Percentiles rank a stretch among this genome's conserved stretches.
phyloP scores from a whole-genome alignment of 2,888 invertebrate genomes.

The Adineta ricciae region DNA sequence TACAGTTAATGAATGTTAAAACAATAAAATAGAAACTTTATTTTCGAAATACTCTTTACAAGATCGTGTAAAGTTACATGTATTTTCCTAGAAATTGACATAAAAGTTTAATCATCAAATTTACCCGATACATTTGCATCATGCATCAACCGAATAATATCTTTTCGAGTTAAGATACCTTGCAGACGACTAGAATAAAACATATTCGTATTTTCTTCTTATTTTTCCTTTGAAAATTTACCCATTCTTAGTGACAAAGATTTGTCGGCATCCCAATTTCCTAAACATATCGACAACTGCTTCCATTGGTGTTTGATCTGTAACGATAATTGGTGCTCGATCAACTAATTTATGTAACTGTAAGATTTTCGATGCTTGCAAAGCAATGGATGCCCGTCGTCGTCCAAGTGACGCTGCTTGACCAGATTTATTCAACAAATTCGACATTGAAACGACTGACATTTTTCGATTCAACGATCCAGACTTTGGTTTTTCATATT shows the following conservation, averaged over 20 bases:
- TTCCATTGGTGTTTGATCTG: slow-evolving; percentile 99
- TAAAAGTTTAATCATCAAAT: too few relatives aligned
- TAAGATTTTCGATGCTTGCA: neutral
- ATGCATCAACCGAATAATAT: too few relatives aligned
- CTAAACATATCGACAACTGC: slow-evolving; percentile 99
- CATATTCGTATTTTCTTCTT: too few relatives aligned
- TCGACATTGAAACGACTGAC: neutral
- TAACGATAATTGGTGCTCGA: slow-evolving; percentile 75
- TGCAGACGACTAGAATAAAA: too few relatives aligned
- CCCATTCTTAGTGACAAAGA: slow-evolving; percentile 95
- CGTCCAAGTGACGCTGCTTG: too few relatives aligned
- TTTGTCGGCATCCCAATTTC: slow-evolving; percentile 88
- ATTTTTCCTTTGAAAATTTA: slow-evolving; percentile 46
- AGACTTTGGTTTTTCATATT: neutral
- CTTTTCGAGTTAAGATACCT: too few relatives aligned
- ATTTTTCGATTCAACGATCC: neutral
- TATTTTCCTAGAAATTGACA: too few relatives aligned
- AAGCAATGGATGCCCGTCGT: neutral
- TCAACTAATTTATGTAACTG: slow-evolving; percentile 27
- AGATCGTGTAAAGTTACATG: too few relatives aligned
- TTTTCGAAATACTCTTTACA: too few relatives aligned
- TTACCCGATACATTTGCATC: too few relatives aligned
- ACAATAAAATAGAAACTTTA: too few relatives aligned
- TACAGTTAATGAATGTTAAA: too few relatives aligned
- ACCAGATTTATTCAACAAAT: neutral